A percentile compares a stretch with the other conserved stretches of the same genome.
These are phyloP conservation scores for Criorhina ranunculi DNA, from an alignment of 2,888 invertebrate genomes.

Conservation along the genomic window DNA sequence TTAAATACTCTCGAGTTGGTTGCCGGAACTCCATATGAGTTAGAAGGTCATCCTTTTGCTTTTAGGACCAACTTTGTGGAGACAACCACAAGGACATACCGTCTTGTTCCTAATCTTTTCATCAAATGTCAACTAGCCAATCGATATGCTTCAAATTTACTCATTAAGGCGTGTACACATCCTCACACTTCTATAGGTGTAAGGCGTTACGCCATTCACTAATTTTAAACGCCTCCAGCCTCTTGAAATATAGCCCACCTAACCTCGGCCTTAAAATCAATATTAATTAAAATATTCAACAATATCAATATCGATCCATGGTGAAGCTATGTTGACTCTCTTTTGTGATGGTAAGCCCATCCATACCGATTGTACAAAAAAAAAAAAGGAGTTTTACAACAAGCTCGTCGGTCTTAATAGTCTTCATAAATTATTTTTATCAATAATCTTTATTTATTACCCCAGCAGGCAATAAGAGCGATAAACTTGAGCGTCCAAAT, in stretches of 20 bases:
- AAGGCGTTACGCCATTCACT: conserved; percentile 24
- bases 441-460: conserved; percentile 75
- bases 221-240: neutral
- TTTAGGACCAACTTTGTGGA: too few species aligned
- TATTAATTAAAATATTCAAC: conserved; percentile 49
- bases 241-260: conserved; percentile 17
- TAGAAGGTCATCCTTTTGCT: too few species aligned
- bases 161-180: conserved; percentile 2
- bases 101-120: too few species aligned
- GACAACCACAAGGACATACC: too few species aligned
- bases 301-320: conserved; percentile 55
- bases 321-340: conserved; percentile 14
- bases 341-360: neutral
- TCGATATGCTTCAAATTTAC: conserved; percentile 4
- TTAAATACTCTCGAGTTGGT: too few species aligned
- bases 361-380: neutral
- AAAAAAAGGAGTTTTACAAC: conserved; percentile 18
- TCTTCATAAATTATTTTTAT: conserved; percentile 70
- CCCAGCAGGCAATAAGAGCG: conserved; percentile 41
- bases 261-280: conserved; percentile 43
- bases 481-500: conserved; percentile 68
- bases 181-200: conserved; percentile 34
- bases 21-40: too few species aligned
- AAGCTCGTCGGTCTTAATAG: conserved; percentile 52
- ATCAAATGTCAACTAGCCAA: neutral